Evolutionary conservation across 2,797 vertebrate species (phyloP).

Genomic region (Monodelphis domestica): DNA sequence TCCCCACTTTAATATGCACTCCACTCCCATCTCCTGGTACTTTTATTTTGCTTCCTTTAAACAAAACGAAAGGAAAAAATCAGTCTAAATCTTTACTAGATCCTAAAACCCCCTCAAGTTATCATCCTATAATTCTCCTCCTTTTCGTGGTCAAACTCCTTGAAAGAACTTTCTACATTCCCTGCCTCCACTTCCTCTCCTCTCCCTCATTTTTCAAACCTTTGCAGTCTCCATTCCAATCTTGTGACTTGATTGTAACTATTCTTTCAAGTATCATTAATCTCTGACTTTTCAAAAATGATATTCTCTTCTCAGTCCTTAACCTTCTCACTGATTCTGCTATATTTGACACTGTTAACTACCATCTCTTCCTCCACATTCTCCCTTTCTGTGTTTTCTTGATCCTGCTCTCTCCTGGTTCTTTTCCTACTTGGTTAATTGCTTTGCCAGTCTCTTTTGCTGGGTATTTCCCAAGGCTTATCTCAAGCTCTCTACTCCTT

Average conservation of each 20-base stretch:
- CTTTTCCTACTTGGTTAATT: not conserved
- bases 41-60: not conserved
- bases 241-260: not conserved
- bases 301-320: not conserved
- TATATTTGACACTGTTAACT: not conserved
- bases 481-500: not conserved
- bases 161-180: not conserved
- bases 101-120: not conserved
- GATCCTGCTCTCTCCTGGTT: not conserved
- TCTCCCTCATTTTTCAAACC: not conserved
- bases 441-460: not conserved
- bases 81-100: not conserved
- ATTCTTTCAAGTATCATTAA: not conserved
- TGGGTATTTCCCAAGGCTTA: not conserved
- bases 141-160: not conserved
- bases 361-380: not conserved
- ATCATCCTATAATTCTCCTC: not conserved
- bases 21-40: not conserved
- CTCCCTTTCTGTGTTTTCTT: not conserved
- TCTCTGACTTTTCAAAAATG: not conserved
- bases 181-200: not conserved
- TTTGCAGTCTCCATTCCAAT: not conserved
- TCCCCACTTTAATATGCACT: too few species aligned
- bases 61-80: not conserved
- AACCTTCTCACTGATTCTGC: not conserved